Evolutionary conservation across 1,140 invertebrate species (phyloP).

Genomic region (Drosophila parabipectinata): DNA sequence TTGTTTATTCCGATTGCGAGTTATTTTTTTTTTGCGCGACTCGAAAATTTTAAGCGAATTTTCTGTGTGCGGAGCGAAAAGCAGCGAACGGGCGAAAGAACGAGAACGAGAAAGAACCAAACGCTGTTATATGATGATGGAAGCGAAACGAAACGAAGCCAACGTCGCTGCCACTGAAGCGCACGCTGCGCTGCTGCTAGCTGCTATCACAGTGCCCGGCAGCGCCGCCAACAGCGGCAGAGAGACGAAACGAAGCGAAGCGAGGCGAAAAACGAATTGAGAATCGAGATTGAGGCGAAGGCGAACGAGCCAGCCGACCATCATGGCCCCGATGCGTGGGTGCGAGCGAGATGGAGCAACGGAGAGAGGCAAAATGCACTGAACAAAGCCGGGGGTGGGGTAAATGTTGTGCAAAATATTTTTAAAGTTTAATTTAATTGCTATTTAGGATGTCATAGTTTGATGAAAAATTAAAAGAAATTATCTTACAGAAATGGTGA

Average conservation of each 20-base stretch:
- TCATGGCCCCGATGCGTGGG: background rate
- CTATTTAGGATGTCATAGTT: too few relatives aligned
- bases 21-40: slow-evolving; percentile 21
- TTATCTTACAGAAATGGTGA: too few relatives aligned
- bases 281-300: slow-evolving; percentile 53
- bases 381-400: background rate
- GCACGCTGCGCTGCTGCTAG: slow-evolving; percentile 15
- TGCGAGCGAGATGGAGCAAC: background rate
- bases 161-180: slow-evolving; percentile 9
- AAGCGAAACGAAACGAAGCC: slow-evolving; percentile 37
- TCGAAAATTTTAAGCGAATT: slow-evolving; percentile 31
- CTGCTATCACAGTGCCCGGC: slow-evolving; percentile 7
- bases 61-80: slow-evolving; percentile 39
- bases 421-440: too few relatives aligned
- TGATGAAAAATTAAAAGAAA: too few relatives aligned
- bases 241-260: slow-evolving; percentile 33
- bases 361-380: background rate
- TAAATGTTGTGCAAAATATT: background rate
- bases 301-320: slow-evolving; percentile 21
- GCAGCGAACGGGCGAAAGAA: slow-evolving; percentile 37
- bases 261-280: slow-evolving; percentile 41
- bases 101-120: slow-evolving; percentile 32
- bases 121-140: slow-evolving; percentile 38
- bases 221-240: slow-evolving; percentile 40
- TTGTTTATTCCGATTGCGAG: background rate